Base-by-base conservation (phyloP, 30 jellyfish, hydroid and myxozoan species). In the Catostylus mosaicus region DNA sequence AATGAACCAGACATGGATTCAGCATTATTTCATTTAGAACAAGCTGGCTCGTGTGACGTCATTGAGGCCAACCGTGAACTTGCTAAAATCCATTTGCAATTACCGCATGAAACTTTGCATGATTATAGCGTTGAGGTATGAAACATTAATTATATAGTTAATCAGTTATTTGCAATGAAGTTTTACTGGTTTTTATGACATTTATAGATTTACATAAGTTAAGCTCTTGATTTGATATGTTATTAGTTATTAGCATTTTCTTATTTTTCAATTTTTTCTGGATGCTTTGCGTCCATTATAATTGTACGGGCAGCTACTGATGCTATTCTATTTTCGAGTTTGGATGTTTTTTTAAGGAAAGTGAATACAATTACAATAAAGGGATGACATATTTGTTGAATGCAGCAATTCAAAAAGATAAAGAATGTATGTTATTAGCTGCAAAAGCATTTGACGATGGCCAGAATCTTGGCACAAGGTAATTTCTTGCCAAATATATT, bases 361-460 rank as follows among this genome's bases (percentile, higher is more conserved):
- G 12, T 46, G 84, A 69, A 19, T 57, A 35, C 40, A 78, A 88
- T 54, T 68, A 84, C 69, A 82, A 88, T 61, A 83, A 70, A 46
- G 97, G 97, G 27, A 94, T 94, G 89, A 61, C 85, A 11, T 94
- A 48, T 73, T 45, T 88, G 16, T 63, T 86, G 67, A 73, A 33
- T 67, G 99, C 99, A 27, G 97, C 99, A 26, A 70, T 86, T 14
- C 85, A 84, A 36, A 88, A 85, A 7, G 99, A 94, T 71, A 67
- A 67, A 50, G 97, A 86, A 7, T 78, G 95, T 19, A 89, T 88
- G 60, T 51, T 88, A 26, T 54, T 76, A n/a, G 94, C 94, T n/a
- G 99, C 99, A 40, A 67, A 73, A 31, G 92, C 95, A 5, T 88
- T 62, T 73, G 97, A 94, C 63, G 34, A 83, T 46, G 99, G 99